A percentile compares a stretch with the other conserved stretches of the same genome.
phyloP scores from a whole-genome alignment of 2,113 vertebrate species.

The Bolborhynchus lineola region DNA sequence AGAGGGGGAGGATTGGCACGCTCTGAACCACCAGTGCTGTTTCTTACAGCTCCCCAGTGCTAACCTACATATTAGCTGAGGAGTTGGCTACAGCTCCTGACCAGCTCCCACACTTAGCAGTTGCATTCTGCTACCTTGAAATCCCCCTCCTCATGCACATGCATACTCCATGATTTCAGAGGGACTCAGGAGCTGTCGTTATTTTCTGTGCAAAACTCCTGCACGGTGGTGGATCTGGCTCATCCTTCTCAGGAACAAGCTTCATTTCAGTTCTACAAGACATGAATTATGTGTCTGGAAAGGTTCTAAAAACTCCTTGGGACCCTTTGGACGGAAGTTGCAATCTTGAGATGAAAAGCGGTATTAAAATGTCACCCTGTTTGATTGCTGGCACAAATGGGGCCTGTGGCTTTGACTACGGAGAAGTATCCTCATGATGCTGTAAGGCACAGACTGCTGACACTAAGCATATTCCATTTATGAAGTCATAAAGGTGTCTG shows the following conservation, averaged over 20 bases:
- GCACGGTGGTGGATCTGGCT: background rate
- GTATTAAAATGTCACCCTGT: background rate
- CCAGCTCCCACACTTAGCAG: background rate
- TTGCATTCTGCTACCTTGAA: conserved; percentile 1
- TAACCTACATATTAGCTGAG: background rate
- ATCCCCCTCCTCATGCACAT: background rate
- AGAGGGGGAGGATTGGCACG: background rate
- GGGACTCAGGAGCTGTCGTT: background rate
- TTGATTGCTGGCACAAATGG: background rate
- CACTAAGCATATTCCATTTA: conserved; percentile 38
- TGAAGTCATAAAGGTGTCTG: conserved; percentile 52
- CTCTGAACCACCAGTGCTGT: background rate
- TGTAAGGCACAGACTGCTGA: conserved; percentile 9
- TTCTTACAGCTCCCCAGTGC: background rate
- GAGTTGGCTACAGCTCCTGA: background rate
- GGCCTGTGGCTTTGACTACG: background rate
- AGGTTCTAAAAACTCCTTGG: conserved; percentile 21
- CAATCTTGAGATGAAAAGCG: conserved; percentile 22
- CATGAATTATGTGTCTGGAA: background rate
- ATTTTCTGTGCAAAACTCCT: background rate
- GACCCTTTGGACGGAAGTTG: conserved; percentile 13
- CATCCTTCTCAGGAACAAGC: background rate
- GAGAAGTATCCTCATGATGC: background rate
- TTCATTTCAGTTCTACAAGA: background rate
- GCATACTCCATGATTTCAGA: background rate